Percentiles rank a stretch among this genome's conserved stretches.
Conservation (phyloP, 2,113 vertebrate genomes). For the Lampris megalopsis region DNA sequence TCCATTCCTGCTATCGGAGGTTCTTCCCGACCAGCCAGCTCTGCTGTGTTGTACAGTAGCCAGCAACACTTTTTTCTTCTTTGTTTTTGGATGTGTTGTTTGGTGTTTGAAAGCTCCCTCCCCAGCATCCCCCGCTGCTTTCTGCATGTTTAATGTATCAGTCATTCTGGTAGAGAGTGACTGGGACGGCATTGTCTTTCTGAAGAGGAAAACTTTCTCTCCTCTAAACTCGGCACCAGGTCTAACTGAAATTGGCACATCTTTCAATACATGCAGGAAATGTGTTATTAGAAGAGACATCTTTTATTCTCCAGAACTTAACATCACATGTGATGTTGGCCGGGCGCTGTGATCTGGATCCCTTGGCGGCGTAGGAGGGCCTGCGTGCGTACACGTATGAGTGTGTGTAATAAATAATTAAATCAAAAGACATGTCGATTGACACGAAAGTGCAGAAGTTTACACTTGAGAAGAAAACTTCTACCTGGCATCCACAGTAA, state of each 20-base stretch:
- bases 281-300: slow-evolving; percentile 81
- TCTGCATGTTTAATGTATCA: slow-evolving; percentile 82
- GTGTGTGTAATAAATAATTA: slow-evolving; percentile 65
- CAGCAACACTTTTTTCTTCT: slow-evolving; percentile 52
- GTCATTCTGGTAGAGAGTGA: slow-evolving; percentile 81
- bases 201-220: slow-evolving; percentile 68
- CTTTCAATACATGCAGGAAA: slow-evolving; percentile 74
- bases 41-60: slow-evolving; percentile 39
- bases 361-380: slow-evolving; percentile 63
- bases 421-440: slow-evolving; percentile 77
- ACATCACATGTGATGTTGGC: slow-evolving; percentile 79
- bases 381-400: slow-evolving; percentile 42
- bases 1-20: slow-evolving; percentile 54
- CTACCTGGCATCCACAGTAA: slow-evolving; percentile 27
- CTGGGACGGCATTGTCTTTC: slow-evolving; percentile 77
- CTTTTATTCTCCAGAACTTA: slow-evolving; percentile 82
- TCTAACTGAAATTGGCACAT: slow-evolving; percentile 83
- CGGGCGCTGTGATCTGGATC: slow-evolving; percentile 78
- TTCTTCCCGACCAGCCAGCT: slow-evolving; percentile 53
- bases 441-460: slow-evolving; percentile 60
- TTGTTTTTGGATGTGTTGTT: slow-evolving; percentile 65
- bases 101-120: slow-evolving; percentile 76
- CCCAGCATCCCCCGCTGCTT: slow-evolving; percentile 75
- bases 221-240: slow-evolving; percentile 67
- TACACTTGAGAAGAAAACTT: slow-evolving; percentile 50